Evolutionary conservation across 2,888 invertebrate genomes (phyloP).

Genomic region (Chrysolina americana): DNA sequence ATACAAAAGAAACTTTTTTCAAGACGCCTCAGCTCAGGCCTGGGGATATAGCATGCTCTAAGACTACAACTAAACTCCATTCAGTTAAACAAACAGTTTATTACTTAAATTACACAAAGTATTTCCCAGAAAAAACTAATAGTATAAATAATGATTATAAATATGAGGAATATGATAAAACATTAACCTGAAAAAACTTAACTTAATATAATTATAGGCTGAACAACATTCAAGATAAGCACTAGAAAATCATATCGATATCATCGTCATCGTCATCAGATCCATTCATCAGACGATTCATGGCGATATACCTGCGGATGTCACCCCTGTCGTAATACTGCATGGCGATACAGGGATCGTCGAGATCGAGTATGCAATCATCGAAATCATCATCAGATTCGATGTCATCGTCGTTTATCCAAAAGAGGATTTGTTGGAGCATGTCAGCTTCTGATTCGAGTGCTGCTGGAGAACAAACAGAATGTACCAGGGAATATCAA

Average conservation of each 20-base stretch:
- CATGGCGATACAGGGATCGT: conserved; percentile 48
- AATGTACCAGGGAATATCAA: conserved; percentile 2
- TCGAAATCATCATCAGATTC: conserved; percentile 42
- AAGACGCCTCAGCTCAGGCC: no score
- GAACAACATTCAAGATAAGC: conserved; percentile 10
- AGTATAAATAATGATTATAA: conserved; percentile 16
- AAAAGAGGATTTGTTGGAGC: conserved; percentile 53
- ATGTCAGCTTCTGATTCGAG: conserved; percentile 42
- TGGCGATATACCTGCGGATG: conserved; percentile 50
- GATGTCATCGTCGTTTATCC: conserved; percentile 45
- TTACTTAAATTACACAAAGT: conserved; percentile 19
- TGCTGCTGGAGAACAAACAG: conserved; percentile 13
- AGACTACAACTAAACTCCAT: background rate
- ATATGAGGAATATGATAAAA: background rate
- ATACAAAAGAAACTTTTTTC: no score
- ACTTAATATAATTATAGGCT: conserved; percentile 1
- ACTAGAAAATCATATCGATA: conserved; percentile 8
- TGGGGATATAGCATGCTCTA: background rate
- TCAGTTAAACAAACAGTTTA: background rate
- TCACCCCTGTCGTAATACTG: conserved; percentile 53
- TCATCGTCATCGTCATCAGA: conserved; percentile 29
- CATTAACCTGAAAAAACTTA: conserved; percentile 15
- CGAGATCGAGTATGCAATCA: conserved; percentile 41
- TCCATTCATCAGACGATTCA: conserved; percentile 40
- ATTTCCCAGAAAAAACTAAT: background rate